Conservation (phyloP, 1,140 invertebrate species). For the Drosophila mojavensis region DNA sequence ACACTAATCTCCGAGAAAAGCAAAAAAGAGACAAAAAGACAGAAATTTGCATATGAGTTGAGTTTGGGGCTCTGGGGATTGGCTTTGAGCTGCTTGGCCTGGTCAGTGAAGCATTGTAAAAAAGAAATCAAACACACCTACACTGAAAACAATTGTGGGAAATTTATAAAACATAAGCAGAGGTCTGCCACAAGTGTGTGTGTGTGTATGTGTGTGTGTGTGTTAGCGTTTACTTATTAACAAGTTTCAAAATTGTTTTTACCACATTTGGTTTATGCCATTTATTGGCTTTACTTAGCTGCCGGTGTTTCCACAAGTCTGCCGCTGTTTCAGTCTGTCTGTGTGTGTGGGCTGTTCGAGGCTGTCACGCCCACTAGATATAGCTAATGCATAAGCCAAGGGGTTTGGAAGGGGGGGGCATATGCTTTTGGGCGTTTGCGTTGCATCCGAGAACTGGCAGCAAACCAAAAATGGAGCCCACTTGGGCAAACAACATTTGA, state of each 20-base stretch:
- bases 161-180: slow-evolving; percentile 56
- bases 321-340: slow-evolving; percentile 6
- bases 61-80: slow-evolving; percentile 34
- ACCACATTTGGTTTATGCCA: slow-evolving; percentile 79
- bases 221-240: slow-evolving; percentile 67
- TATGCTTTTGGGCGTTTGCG: slow-evolving; percentile 21
- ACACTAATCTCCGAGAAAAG: slow-evolving; percentile 68
- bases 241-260: slow-evolving; percentile 80
- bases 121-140: slow-evolving; percentile 61
- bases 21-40: slow-evolving; percentile 6
- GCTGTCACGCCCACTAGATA: slow-evolving; percentile 65
- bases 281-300: slow-evolving; percentile 65
- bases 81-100: slow-evolving; percentile 40
- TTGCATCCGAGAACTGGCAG: slow-evolving; percentile 50
- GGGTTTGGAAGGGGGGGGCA: background rate
- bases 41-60: slow-evolving; percentile 72
- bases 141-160: slow-evolving; percentile 68
- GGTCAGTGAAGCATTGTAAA: slow-evolving; percentile 73
- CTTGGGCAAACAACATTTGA: slow-evolving; percentile 28
- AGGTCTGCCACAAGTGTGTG: slow-evolving; percentile 1
- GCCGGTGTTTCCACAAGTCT: slow-evolving; percentile 38
- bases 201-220: slow-evolving; percentile 19
- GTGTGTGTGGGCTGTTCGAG: slow-evolving; percentile 56
- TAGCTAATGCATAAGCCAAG: slow-evolving; percentile 47
- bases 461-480: slow-evolving; percentile 61